Base-by-base conservation (phyloP, 1,140 invertebrate genomes). In the Anastrepha obliqua region DNA sequence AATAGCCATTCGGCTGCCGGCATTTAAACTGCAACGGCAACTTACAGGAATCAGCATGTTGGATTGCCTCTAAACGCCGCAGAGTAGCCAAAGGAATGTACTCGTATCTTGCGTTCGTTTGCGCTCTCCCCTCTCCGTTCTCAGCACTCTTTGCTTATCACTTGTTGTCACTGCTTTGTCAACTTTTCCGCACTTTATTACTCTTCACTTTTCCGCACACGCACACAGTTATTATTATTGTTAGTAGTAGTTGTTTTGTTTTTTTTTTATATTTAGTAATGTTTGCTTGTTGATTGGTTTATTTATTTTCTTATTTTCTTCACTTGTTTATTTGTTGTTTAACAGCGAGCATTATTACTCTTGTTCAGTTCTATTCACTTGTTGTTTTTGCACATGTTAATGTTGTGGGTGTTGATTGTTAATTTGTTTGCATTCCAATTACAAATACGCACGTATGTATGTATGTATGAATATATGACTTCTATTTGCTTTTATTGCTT, bases 221-320 rank as follows among this genome's bases (percentile, higher is more conserved):
- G 44, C 42, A 13, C 42, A 4, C 64, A 47, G 13, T 17, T 74
- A 42, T 5, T 42, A n/a, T 47, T 44, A 13, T 74, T 74, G 42
- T 47, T 74, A 47, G n/a, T 67, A 39, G 20, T 44, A 44, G 39
- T 47, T 74, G 15, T 74, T 62, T 62, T n/a, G n/a, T 62, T 62
- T 11, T 62, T 62, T 62, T n/a, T 11, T 17, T 62, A 17, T 62
- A 15, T 13, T 62, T 44, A 74, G 44, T 74, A 44, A 74, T 47
- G 42, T 47, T 74, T 74, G 67, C 67, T 74, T 47, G 67, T 74
- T 74, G 44, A 74, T 74, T 74, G 67, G 39, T 74, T 74, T 74
- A 17, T 74, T 47, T 74, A 44, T 74, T 74, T 47, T 74, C 13
- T 8, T 74, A 5, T 47, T 74, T 74, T 74, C 39, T 74, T 74